Conservation (phyloP, 2,113 vertebrate genomes). For the Sula dactylatra region DNA sequence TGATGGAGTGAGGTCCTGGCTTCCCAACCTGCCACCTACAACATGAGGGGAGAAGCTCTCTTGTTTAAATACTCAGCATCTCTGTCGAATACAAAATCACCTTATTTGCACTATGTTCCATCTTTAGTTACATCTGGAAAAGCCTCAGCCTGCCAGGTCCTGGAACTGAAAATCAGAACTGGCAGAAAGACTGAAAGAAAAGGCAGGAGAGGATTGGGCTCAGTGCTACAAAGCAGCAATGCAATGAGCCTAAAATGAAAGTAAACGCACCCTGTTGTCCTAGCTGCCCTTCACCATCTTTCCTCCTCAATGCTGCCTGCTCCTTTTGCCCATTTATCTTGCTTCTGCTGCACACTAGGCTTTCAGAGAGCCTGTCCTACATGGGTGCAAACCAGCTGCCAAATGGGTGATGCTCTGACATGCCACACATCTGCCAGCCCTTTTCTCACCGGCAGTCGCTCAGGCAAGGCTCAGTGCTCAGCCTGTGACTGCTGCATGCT, state of each 20-base stretch:
- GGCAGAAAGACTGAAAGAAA: not conserved
- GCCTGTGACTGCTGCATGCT: accelerated
- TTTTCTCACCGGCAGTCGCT: not conserved
- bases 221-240: not conserved
- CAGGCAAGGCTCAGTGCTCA: not conserved
- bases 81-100: not conserved
- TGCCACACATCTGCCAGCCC: not conserved
- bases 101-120: not conserved
- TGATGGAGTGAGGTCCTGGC: not conserved
- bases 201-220: not conserved
- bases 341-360: not conserved
- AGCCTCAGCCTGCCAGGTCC: not conserved
- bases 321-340: not conserved
- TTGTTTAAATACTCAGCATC: not conserved
- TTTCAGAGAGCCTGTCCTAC: not conserved
- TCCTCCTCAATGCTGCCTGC: not conserved
- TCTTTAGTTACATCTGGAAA: not conserved
- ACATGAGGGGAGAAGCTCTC: not conserved
- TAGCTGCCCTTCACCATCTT: not conserved
- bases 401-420: not conserved
- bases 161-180: not conserved
- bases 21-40: not conserved
- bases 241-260: not conserved
- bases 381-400: not conserved
- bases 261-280: not conserved